Conservation (phyloP, 1,140 invertebrate species). For the Prorops nasuta region DNA sequence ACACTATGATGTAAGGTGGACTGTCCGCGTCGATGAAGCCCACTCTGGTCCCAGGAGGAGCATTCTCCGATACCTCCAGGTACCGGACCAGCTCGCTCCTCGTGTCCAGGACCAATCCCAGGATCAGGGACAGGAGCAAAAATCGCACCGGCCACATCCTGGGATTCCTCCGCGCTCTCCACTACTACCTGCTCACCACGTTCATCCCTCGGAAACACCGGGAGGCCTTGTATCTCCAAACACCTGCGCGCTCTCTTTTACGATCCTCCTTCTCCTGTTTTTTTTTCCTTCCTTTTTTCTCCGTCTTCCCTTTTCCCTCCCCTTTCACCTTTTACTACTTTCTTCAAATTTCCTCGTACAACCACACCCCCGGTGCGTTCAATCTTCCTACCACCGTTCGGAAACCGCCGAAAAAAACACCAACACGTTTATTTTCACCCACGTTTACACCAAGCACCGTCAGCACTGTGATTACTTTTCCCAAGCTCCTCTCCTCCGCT, state of each 20-base stretch:
- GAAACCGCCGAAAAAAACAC: too few species aligned
- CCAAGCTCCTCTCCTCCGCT: not conserved
- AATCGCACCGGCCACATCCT: conserved; percentile 43
- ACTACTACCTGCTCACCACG: conserved; percentile 13
- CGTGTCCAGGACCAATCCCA: conserved; percentile 39
- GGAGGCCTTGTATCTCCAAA: conserved; percentile 15
- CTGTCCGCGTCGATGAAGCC: conserved; percentile 75
- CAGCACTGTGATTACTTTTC: too few species aligned
- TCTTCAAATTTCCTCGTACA: conserved; percentile 36
- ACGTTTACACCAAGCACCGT: not conserved
- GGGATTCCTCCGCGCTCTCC: conserved; percentile 37
- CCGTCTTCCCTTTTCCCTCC: conserved; percentile 33
- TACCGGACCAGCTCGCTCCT: conserved; percentile 70
- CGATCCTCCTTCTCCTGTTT: conserved; percentile 21
- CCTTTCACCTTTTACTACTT: conserved; percentile 23
- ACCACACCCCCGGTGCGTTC: too few species aligned
- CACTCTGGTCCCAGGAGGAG: conserved; percentile 79
- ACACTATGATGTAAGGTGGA: conserved; percentile 86
- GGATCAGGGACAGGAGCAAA: conserved; percentile 44
- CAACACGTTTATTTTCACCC: not conserved
- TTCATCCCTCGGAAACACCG: conserved; percentile 19
- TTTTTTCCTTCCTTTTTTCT: conserved; percentile 30
- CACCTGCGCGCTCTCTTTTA: conserved; percentile 22
- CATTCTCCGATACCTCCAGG: conserved; percentile 84
- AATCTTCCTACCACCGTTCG: too few species aligned